phyloP scores from a whole-genome alignment of 2,888 invertebrate species.

The Drosophila yooni region DNA sequence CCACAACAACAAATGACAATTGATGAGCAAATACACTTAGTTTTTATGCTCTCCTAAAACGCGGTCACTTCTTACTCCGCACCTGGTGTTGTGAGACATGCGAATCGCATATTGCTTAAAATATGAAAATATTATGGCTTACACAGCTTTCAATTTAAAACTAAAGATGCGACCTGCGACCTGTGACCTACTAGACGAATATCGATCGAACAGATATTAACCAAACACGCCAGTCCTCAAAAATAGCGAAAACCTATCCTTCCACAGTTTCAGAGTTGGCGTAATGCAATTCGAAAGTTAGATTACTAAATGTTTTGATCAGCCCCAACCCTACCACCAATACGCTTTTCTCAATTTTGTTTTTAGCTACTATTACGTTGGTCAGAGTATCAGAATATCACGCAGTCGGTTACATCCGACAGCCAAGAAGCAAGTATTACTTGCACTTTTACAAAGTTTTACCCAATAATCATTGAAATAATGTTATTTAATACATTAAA shows the following conservation, averaged over 20 bases:
- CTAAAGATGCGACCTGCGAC: background rate
- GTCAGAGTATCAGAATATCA: background rate
- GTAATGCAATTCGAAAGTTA: background rate
- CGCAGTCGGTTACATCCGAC: background rate
- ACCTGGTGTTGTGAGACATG: background rate
- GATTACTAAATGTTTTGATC: background rate
- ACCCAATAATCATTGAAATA: background rate
- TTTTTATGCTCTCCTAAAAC: conserved; percentile 15
- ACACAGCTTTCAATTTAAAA: background rate
- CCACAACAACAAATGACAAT: conserved; percentile 29
- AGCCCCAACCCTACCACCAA: background rate
- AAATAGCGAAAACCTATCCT: background rate
- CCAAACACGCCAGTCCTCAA: background rate
- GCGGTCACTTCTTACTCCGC: background rate
- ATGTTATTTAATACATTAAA: background rate
- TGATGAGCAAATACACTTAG: conserved; percentile 45
- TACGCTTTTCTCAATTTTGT: background rate
- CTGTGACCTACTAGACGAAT: background rate
- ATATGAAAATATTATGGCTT: background rate
- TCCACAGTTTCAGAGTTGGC: background rate
- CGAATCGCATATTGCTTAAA: background rate
- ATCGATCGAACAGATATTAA: background rate
- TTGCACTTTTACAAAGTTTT: too few species aligned
- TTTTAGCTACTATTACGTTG: background rate
- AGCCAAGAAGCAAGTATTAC: background rate